These are phyloP conservation scores for Tenualosa thibaudeaui DNA, from an alignment of 2,797 vertebrate genomes.

Conservation along the genomic window DNA sequence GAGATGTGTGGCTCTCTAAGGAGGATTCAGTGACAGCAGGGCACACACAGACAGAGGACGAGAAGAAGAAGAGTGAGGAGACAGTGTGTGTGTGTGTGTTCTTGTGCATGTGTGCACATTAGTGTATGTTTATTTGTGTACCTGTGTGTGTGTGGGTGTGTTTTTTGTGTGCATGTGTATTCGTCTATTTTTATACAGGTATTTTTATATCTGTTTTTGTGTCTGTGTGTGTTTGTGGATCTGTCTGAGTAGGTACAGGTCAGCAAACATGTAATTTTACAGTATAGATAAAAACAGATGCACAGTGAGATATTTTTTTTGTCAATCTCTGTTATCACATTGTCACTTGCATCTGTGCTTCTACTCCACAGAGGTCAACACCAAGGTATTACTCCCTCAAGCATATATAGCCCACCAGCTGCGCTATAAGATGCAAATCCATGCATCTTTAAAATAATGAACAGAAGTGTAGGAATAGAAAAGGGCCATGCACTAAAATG, in stretches of 20 bases:
- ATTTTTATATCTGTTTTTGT: background rate
- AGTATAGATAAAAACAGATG: background rate
- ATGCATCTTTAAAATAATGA: background rate
- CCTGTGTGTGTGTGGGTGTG: background rate
- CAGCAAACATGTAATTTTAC: too few species aligned
- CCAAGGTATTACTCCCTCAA: conserved; percentile 1
- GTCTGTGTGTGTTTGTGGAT: background rate
- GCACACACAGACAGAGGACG: background rate
- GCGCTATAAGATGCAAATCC: background rate
- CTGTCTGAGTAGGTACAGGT: too few species aligned
- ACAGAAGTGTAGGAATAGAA: background rate
- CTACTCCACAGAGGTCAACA: background rate
- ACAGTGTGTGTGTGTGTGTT: background rate
- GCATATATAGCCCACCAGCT: background rate
- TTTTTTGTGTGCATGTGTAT: background rate
- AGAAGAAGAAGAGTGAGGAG: background rate
- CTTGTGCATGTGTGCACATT: background rate
- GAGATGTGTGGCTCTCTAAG: background rate
- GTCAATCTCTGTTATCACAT: background rate
- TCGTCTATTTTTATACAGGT: too few species aligned
- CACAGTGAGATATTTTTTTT: too few species aligned
- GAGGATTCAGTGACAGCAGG: background rate
- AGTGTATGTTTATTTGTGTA: background rate
- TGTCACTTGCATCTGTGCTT: background rate
- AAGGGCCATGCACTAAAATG: background rate